Evolutionary conservation across 2,113 vertebrate species (phyloP), one percentile per base, ranked within the genome.

Genomic region (Himantopus leucocephalus): DNA sequence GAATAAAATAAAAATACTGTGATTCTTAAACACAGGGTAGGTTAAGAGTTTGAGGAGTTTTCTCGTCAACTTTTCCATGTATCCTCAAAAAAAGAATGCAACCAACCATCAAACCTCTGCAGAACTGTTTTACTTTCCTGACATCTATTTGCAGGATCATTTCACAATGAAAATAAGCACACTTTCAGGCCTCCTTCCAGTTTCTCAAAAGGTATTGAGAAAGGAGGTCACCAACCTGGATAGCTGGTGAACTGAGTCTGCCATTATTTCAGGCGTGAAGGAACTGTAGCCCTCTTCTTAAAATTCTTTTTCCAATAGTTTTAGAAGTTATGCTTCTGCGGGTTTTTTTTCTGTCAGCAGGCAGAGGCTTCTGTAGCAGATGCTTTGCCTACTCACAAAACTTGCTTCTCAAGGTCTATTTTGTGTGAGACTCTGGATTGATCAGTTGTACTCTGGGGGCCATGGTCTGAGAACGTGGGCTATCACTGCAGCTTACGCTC

Each of bases 81-180:
- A 8, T 68, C 62, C 55, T 81, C 53, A 89, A 45, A 88, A 78
- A 67, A 48, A 18, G 30, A 64, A 47, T 58, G 59, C 83, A 95
- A 34, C 63, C 68, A 83, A 48, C 80, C 35, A 41, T 85, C 79
- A 90, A 62, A 79, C 35, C 62, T 83, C 73, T 58, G 71, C 71
- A 75, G 85, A 81, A 39, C 30, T 63, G 71, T 83, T 92, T 90
- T 86, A 50, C 53, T 92, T 96, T 74, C 39, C 84, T 92, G 66
- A 68, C 53, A 45, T 75, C 66, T 78, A 5, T 93, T 92, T 79
- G 45, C 3, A 1, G 68, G 76, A 89, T 93, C 59, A 74, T 72
- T 96, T 96, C 59, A 77, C 55, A 90, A 14, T 71, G 35, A 80
- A 93, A 95, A 84, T 83, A 90, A 95, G 30, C 47, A 78, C 68